Base-by-base conservation (phyloP, 2,888 invertebrate species). In the Craniophora ligustri region DNA sequence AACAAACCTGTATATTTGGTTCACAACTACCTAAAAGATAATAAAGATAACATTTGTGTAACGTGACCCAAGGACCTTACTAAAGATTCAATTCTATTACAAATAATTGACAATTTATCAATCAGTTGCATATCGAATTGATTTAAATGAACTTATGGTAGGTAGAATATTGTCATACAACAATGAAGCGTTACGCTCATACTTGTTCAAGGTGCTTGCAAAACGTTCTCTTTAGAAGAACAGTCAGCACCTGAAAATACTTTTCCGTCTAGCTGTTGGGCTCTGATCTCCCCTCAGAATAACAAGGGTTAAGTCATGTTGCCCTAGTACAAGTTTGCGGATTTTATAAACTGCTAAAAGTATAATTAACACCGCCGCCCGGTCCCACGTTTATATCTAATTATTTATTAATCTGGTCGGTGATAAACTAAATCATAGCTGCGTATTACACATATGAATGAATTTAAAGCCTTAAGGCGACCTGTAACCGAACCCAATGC, bases 401-500 rank as follows among this genome's bases (percentile, higher is more conserved):
- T 58, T 42, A 50, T n/a, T 35, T 46, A 67, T 49, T 38, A 53
- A 62, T 67, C 32, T 49, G 16, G 14, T 26, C 16, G 23, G 26
- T 39, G 36, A 50, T 60, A 45, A 39, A 26, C 21, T n/a, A 13
- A 45, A 40, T 31, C 23, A 16, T 38, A 38, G 34, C 44, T 36
- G 26, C 47, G 56, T 59, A 68, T 59, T 59, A 42, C 56, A 62
- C 63, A 50, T 57, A 34, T 48, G 55, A 62, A 66, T 53, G 55
- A 57, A 67, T 64, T 70, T 38, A 32, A 55, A 58, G 44, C 39
- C 41, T 55, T 14, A 35, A 58, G 53, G 61, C 64, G 40, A 57
- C 47, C 68, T 58, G 65, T 56, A 70, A 72, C 70, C 62, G 59
- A 73, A 70, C 72, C 70, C 65, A 76, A 74, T 75, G 65, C 67